Evolutionary conservation across 1,140 invertebrate species (phyloP), one percentile per base, ranked within the genome.

Genomic region (Dendroctonus valens): DNA sequence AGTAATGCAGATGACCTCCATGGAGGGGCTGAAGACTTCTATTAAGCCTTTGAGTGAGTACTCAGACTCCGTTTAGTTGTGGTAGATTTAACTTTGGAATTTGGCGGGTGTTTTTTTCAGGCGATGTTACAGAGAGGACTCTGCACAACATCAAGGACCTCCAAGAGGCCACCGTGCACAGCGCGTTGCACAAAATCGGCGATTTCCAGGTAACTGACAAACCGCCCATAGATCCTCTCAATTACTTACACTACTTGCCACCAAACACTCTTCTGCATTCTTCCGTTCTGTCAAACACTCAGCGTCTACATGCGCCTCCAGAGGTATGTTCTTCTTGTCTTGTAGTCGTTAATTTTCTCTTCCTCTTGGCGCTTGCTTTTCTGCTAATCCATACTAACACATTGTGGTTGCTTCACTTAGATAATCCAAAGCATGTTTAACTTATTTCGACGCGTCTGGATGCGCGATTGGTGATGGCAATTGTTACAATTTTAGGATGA

Each of bases 151-250:
- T 80, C 70, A 79, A 79, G 68, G 84, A 85, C 71, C 72, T 85
- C 0, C 83, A 84, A 74, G 78, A 79, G 64, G 74, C 72, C 39
- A 83, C 83, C 2, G 81, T 84, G 8, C 79, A 81, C 73, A 82
- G 82, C 64, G 84, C 84, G 53, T 82, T 84, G 76, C 80, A 78
- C 68, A 84, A 83, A 79, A 84, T 85, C 61, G 84, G 83, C 48
- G 83, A 84, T 76, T 80, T 85, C 53, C 83, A 85, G 82, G 83
- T 84, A 79, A 72, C 67, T 67, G 15, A 55, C 37, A 62, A 46
- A 46, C 42, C 42, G 54, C 55, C 48, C 46, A 46, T 67, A 54
- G 58, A 67, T 38, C 14, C 38, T 41, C 58, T 62, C n/a, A 57
- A 60, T 50, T 62, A 59, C 54, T 62, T 69, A 61, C 54, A 66